Evolutionary conservation across 2,888 invertebrate genomes (phyloP).

Genomic region (Neria commutata): DNA sequence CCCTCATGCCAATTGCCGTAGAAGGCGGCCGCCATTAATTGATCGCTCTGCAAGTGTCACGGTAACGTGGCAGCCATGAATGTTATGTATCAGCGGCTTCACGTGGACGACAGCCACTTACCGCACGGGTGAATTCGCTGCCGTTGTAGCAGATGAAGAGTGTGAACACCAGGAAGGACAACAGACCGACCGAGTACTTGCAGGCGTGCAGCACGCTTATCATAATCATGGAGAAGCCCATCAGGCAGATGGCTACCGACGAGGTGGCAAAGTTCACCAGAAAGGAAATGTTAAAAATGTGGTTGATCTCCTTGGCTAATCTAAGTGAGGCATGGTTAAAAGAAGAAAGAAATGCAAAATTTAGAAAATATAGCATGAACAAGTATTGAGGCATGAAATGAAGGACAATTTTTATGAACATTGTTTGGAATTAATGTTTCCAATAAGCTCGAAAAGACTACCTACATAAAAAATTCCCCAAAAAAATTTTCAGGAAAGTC

Average conservation of each 20-base stretch:
- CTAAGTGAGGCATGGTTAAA: conserved; percentile 20
- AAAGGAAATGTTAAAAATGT: conserved; percentile 46
- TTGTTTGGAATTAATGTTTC: not conserved
- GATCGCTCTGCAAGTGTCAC: conserved; percentile 42
- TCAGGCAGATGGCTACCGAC: conserved; percentile 51
- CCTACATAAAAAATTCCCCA: too few species aligned
- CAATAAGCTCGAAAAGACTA: not conserved
- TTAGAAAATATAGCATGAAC: not conserved
- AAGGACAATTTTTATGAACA: not conserved
- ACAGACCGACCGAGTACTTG: conserved; percentile 44
- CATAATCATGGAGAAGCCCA: conserved; percentile 47
- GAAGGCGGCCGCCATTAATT: conserved; percentile 46
- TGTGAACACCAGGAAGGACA: conserved; percentile 44
- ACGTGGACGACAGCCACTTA: conserved; percentile 29
- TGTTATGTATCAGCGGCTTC: too few species aligned
- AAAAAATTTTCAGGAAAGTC: not conserved
- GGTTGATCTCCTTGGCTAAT: conserved; percentile 40
- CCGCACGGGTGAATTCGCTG: conserved; percentile 42
- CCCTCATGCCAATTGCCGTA: conserved; percentile 57
- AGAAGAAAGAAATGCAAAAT: not conserved
- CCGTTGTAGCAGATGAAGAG: conserved; percentile 49
- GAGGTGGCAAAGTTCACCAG: conserved; percentile 46
- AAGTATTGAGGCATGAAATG: too few species aligned
- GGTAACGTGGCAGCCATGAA: too few species aligned
- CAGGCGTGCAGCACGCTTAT: conserved; percentile 36